Evolutionary conservation across 2,113 vertebrate genomes (phyloP).

Genomic region (Carassius carassius): DNA sequence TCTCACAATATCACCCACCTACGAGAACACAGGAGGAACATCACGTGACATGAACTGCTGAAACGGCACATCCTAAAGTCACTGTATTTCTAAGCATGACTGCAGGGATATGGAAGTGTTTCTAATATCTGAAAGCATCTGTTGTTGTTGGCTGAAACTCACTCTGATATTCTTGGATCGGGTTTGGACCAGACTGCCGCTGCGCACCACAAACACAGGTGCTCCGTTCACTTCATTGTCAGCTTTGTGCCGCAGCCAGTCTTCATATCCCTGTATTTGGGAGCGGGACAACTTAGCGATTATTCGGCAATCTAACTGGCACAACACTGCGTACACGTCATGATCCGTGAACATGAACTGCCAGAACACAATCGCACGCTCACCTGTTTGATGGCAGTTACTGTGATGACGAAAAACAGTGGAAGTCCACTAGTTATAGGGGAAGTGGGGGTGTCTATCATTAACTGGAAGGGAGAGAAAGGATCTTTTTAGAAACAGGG

Average conservation of each 20-base stretch:
- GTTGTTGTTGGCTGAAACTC: conserved; percentile 57
- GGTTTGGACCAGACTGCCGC: conserved; percentile 96
- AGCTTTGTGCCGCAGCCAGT: conserved; percentile 97
- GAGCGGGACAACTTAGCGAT: background rate
- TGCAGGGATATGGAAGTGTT: background rate
- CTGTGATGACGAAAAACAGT: conserved; percentile 98
- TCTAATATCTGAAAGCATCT: background rate
- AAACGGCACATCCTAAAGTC: background rate
- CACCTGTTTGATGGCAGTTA: conserved; percentile 99
- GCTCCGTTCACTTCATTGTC: conserved; percentile 98
- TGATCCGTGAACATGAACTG: background rate
- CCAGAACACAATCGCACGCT: conserved; percentile 39
- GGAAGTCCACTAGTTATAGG: conserved; percentile 98
- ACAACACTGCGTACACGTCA: too few species aligned
- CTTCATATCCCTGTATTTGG: conserved; percentile 88
- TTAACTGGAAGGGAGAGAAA: conserved; percentile 78
- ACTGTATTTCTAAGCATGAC: background rate
- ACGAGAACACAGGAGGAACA: background rate
- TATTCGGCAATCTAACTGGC: background rate
- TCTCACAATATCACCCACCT: conserved; percentile 98
- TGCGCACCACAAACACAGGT: conserved; percentile 96
- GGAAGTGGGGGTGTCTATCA: conserved; percentile 99
- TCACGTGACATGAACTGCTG: background rate
- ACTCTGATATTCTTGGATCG: conserved; percentile 97
- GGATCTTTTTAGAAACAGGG: background rate